Evolutionary conservation across 2,797 vertebrate species (phyloP).

Genomic region (Toxotes lorentzi): DNA sequence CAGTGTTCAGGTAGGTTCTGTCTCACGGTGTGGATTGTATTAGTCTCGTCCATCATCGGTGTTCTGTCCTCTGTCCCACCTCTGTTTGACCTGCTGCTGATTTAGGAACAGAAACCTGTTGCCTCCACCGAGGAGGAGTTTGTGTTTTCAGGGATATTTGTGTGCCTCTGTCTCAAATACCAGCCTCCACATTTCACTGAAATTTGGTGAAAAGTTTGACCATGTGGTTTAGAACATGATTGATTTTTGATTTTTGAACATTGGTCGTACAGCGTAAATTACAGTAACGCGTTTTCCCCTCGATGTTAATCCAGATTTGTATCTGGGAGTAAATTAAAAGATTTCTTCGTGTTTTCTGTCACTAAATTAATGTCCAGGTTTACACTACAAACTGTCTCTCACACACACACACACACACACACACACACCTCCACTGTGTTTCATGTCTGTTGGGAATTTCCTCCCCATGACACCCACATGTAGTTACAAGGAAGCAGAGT

Average conservation of each 20-base stretch:
- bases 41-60: too few relatives aligned
- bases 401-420: slow-evolving; percentile 8
- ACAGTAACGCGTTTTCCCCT: too few relatives aligned
- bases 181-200: neutral
- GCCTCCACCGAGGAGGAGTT: too few relatives aligned
- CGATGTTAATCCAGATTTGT: neutral
- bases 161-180: neutral
- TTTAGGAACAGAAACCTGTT: too few relatives aligned
- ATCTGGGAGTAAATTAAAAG: neutral
- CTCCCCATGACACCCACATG: slow-evolving; percentile 63
- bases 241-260: too few relatives aligned
- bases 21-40: too few relatives aligned
- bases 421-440: slow-evolving; percentile 32
- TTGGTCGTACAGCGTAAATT: too few relatives aligned
- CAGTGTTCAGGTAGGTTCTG: too few relatives aligned
- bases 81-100: too few relatives aligned
- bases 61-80: too few relatives aligned
- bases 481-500: slow-evolving; percentile 74
- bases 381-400: neutral
- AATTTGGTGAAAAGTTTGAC: neutral
- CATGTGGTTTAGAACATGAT: neutral
- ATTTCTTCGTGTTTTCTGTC: neutral
- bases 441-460: slow-evolving; percentile 83
- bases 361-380: slow-evolving; percentile 30
- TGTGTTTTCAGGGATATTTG: too few relatives aligned